Conservation (phyloP, 2,797 vertebrate species). For the Enteromius anoplus region DNA sequence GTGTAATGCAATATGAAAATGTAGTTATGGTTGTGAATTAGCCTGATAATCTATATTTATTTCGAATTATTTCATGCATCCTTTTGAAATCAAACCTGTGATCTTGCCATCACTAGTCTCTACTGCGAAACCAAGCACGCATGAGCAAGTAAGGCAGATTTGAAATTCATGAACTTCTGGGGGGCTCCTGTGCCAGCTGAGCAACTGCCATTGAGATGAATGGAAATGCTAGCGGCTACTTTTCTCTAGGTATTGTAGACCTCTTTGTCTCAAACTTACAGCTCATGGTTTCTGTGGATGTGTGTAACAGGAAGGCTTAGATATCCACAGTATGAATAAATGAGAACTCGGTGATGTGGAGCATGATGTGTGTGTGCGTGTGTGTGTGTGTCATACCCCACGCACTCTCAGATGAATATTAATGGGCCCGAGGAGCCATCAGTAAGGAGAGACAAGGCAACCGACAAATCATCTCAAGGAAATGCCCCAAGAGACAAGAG, state of each 20-base stretch:
- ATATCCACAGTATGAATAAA: constrained; percentile 48
- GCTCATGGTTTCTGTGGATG: neutral
- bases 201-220: constrained; percentile 26
- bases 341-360: constrained; percentile 46
- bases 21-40: no score
- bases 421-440: constrained; percentile 44
- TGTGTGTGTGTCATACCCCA: constrained; percentile 20
- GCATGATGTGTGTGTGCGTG: constrained; percentile 28
- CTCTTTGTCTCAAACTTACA: constrained; percentile 3
- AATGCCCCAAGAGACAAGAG: constrained; percentile 41
- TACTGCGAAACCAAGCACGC: neutral
- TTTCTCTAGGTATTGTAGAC: constrained; percentile 4
- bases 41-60: neutral
- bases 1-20: no score
- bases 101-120: neutral
- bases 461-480: constrained; percentile 51
- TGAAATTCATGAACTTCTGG: neutral
- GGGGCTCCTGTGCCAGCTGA: neutral
- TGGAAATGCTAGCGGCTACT: neutral
- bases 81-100: neutral
- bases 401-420: constrained; percentile 54
- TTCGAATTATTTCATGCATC: neutral
- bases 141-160: neutral
- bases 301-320: constrained; percentile 25
- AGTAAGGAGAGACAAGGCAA: constrained; percentile 51